Evolutionary conservation across 1,140 invertebrate genomes (phyloP).

Genomic region (Drosophila lacteicornis): DNA sequence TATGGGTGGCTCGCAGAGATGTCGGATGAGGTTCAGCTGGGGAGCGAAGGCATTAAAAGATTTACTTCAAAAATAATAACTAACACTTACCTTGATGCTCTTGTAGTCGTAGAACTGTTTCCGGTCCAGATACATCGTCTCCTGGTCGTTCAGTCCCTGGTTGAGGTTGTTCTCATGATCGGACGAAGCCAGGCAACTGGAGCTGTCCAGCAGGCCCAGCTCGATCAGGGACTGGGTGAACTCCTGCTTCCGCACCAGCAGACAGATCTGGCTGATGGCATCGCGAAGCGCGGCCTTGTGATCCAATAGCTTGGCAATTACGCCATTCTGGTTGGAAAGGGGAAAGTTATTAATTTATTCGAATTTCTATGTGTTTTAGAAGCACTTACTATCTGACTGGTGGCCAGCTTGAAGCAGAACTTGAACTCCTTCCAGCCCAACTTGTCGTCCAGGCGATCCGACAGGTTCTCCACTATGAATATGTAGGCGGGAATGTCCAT

Average conservation of each 20-base stretch:
- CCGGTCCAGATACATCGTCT: slow-evolving; percentile 43
- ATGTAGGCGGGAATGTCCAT: slow-evolving; percentile 88
- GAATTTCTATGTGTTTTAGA: no score
- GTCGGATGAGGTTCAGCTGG: slow-evolving; percentile 88
- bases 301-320: slow-evolving; percentile 86
- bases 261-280: slow-evolving; percentile 85
- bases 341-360: background rate
- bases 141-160: slow-evolving; percentile 24
- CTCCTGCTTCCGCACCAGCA: slow-evolving; percentile 87
- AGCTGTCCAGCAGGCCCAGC: slow-evolving; percentile 86
- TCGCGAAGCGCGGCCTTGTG: slow-evolving; percentile 85
- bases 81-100: slow-evolving; percentile 67
- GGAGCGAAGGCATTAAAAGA: no score
- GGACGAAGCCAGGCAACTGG: slow-evolving; percentile 47
- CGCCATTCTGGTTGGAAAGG: slow-evolving; percentile 85
- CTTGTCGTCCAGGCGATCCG: slow-evolving; percentile 87
- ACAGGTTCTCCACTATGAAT: slow-evolving; percentile 87
- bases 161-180: slow-evolving; percentile 69
- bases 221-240: slow-evolving; percentile 87
- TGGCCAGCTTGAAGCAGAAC: slow-evolving; percentile 89
- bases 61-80: no score
- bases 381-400: slow-evolving; percentile 88
- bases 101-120: slow-evolving; percentile 70
- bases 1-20: slow-evolving; percentile 87
- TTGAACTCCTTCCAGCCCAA: slow-evolving; percentile 90